phyloP scores from a whole-genome alignment of 1,140 invertebrate genomes.

The Platyura marginata region DNA sequence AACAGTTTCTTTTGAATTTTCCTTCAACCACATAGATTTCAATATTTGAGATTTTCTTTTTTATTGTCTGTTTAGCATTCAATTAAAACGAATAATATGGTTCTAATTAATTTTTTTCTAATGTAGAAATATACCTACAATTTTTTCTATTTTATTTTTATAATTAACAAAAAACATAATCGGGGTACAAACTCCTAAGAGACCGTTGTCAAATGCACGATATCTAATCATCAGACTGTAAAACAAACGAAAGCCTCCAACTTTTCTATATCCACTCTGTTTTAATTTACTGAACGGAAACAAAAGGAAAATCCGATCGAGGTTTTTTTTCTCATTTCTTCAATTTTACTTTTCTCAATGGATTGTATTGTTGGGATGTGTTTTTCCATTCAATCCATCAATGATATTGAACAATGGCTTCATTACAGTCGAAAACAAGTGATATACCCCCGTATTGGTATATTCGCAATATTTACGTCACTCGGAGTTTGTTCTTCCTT shows the following conservation, averaged over 20 bases:
- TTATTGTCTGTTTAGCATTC: too few species aligned
- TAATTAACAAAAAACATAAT: too few species aligned
- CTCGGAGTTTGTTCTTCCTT: too few species aligned
- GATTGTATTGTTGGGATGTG: not conserved
- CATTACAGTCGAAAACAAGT: not conserved
- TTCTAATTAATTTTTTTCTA: too few species aligned
- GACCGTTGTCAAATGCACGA: not conserved
- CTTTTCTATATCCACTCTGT: too few species aligned
- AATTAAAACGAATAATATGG: too few species aligned
- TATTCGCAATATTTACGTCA: too few species aligned
- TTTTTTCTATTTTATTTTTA: too few species aligned
- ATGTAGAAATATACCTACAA: too few species aligned
- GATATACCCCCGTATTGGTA: not conserved
- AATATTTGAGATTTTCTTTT: too few species aligned
- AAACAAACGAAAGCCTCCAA: not conserved
- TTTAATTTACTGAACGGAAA: not conserved
- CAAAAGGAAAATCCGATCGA: not conserved
- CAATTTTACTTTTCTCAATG: not conserved
- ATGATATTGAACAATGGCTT: not conserved
- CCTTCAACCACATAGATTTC: too few species aligned
- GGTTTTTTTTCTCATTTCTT: not conserved
- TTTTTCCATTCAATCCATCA: not conserved
- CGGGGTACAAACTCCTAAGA: not conserved
- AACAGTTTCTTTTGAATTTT: too few species aligned
- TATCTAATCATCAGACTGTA: not conserved